Evolutionary conservation across 2,888 invertebrate species (phyloP).

Genomic region (Cephus nigrinus): DNA sequence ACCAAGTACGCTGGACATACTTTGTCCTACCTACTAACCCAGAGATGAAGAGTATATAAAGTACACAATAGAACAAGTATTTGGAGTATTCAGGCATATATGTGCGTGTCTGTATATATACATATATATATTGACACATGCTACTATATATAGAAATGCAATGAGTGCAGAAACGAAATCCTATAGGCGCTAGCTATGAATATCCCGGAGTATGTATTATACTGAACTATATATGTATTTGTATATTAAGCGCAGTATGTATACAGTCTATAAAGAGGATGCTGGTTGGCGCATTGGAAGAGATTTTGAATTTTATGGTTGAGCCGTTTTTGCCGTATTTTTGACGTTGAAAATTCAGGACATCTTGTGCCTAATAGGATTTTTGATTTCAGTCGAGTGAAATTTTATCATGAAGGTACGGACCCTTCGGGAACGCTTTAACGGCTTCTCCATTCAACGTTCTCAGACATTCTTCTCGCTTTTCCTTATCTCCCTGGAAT

Average conservation of each 20-base stretch:
- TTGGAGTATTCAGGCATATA: not conserved
- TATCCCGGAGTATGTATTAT: not conserved
- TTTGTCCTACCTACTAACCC: slow-evolving; percentile 3
- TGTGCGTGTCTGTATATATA: not conserved
- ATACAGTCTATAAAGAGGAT: not conserved
- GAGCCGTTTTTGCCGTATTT: not conserved
- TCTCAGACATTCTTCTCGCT: not conserved
- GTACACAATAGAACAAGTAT: not conserved
- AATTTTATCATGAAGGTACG: not conserved
- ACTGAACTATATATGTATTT: not conserved
- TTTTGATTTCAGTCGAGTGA: not conserved
- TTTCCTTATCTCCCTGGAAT: not conserved
- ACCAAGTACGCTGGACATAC: slow-evolving; percentile 3
- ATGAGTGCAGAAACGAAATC: not conserved
- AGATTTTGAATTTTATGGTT: not conserved
- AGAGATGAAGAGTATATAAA: not conserved
- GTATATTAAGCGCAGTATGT: not conserved
- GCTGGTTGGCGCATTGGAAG: not conserved
- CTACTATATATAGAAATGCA: not conserved
- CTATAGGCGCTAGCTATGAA: not conserved
- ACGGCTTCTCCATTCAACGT: not conserved
- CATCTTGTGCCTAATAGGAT: not conserved
- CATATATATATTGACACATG: not conserved
- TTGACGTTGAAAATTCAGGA: not conserved
- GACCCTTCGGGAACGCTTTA: not conserved